Evolutionary conservation across 2,113 vertebrate genomes (phyloP), one percentile per base, ranked within the genome.

Genomic region (Lipotes vexillifer): DNA sequence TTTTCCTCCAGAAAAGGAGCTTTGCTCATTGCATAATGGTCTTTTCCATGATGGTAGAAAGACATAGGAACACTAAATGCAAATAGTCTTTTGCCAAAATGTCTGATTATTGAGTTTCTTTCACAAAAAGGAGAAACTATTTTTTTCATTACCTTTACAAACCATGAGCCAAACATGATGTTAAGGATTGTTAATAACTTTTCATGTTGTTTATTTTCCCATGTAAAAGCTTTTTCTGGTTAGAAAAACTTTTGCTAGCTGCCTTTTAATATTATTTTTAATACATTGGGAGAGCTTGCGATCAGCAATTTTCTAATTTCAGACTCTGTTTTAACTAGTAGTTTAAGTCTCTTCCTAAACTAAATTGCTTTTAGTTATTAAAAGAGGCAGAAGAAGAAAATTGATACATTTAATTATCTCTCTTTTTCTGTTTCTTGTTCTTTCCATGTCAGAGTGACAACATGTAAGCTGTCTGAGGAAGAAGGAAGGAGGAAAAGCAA

Each of bases 1-100:
- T 98, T 98, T 93, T 88, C 96, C 71, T 77, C 92, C 93, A 98
- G 98, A 97, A 98, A 98, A 98, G 95, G 92, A 38, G 65, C 97
- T 98, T 98, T 97, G 81, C 98, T 96, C 75, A 95, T 44, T 92
- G 61, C 74, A 87, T 97, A 93, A 94, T 91, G 18, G 57, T 97
- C 95, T 96, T 96, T 96, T 52, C 33, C 31, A 95, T 93, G 81
- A 97, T 97, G 94, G 86, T 93, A 74, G 82, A 66, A 85, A 95
- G 93, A 96, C 38, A 96, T 74, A 94, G 57, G 36, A 96, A 91
- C 91, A 78, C n/a, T 27, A 96, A 97, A 13, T 88, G 77, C 36
- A 88, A 41, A 90, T 65, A 44, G 55, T 93, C 12, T 81, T 96
- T 94, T 46, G 95, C 41, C 94, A 92, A 71, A 66, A 94, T 81